Conservation (phyloP, 2,888 invertebrate genomes). For the Doris montereyensis region DNA sequence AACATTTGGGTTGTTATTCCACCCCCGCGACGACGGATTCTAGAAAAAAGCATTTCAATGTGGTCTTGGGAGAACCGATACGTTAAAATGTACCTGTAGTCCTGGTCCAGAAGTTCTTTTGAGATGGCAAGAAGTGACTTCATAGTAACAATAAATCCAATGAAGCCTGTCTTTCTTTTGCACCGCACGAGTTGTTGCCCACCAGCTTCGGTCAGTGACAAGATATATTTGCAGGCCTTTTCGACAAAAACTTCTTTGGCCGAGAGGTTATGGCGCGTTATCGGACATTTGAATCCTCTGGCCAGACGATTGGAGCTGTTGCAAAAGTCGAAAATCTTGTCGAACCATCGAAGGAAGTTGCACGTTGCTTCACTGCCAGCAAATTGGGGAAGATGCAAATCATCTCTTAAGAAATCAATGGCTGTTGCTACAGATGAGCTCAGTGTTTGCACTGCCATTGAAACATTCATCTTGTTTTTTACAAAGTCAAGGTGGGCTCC, state of each 20-base stretch:
- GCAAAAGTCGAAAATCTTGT: constrained; percentile 27
- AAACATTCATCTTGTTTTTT: constrained; percentile 21
- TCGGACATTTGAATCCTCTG: not conserved
- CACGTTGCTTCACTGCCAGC: not conserved
- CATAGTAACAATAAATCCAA: constrained; percentile 18
- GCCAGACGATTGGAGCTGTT: constrained; percentile 5
- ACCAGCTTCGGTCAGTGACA: not conserved
- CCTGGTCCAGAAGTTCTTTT: not conserved
- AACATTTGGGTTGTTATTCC: constrained; percentile 8
- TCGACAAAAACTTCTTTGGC: not conserved
- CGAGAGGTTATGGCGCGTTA: not conserved
- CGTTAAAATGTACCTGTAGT: not conserved
- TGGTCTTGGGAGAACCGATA: constrained; percentile 2
- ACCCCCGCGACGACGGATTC: too few relatives aligned
- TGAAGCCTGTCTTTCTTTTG: constrained; percentile 12
- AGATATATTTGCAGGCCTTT: not conserved
- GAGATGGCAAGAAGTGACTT: not conserved
- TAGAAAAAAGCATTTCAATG: not conserved
- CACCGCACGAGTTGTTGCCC: not conserved
- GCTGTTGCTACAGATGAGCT: constrained; percentile 21
- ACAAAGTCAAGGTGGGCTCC: not conserved
- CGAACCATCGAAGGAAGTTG: constrained; percentile 12
- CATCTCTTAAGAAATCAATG: constrained; percentile 13
- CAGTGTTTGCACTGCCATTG: constrained; percentile 18
- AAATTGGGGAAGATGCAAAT: not conserved